phyloP scores from a whole-genome alignment of 2,113 vertebrate species.

The Emydocephalus ijimae region DNA sequence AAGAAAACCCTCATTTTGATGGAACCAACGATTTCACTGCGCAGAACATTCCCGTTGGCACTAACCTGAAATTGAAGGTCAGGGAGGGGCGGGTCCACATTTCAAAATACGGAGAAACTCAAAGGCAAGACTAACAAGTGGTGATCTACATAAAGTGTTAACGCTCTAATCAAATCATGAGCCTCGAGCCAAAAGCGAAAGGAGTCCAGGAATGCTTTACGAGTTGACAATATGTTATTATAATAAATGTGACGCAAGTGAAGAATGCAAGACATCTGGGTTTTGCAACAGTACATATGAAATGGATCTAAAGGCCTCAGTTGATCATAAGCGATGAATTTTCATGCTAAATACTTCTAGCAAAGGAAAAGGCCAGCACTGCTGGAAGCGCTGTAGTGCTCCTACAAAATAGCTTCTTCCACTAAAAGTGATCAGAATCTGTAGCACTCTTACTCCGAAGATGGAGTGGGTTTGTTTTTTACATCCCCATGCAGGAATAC shows the following conservation, averaged over 20 bases:
- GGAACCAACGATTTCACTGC: conserved; percentile 97
- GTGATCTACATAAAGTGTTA: neutral
- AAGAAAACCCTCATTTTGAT: conserved; percentile 98
- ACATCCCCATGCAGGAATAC: neutral
- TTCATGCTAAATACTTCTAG: neutral
- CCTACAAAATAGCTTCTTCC: neutral
- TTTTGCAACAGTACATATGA: neutral
- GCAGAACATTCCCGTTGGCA: conserved; percentile 91
- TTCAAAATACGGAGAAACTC: neutral
- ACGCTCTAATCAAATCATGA: too few relatives aligned
- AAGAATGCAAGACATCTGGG: neutral
- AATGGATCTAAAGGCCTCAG: neutral
- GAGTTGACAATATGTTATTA: neutral
- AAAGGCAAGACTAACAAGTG: neutral
- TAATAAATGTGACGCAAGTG: neutral
- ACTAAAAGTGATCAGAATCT: neutral
- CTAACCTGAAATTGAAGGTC: conserved; percentile 77
- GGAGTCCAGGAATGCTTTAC: too few relatives aligned
- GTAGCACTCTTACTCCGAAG: neutral
- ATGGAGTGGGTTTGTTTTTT: neutral
- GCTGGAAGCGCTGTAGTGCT: neutral
- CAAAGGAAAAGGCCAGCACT: neutral
- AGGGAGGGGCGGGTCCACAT: rapidly evolving
- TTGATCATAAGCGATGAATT: neutral
- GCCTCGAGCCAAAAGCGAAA: too few relatives aligned